Conservation (phyloP, 53 echinoderm and acorn worm species). For the Paelopatides confundens region DNA sequence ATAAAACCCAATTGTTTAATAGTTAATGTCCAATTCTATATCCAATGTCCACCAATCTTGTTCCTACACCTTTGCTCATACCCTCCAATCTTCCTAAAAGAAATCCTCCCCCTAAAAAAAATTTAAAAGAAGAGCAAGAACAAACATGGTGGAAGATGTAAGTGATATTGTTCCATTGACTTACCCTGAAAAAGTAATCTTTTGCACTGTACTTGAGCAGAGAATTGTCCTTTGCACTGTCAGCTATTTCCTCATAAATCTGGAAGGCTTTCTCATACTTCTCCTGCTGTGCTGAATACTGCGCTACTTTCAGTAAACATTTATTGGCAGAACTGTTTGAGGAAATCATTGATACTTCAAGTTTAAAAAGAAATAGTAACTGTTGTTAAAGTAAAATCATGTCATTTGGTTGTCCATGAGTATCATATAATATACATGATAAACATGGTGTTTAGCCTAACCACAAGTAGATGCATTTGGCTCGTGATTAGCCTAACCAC, state of each 20-base stretch:
- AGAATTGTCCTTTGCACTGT: slow-evolving; percentile 80
- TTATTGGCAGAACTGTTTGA: slow-evolving; percentile 91
- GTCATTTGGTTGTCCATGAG: background rate
- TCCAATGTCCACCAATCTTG: too few relatives aligned
- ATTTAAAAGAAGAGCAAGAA: too few relatives aligned
- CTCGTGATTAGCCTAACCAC: too few relatives aligned
- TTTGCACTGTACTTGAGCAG: slow-evolving; percentile 98
- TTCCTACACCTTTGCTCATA: too few relatives aligned
- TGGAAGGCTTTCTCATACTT: slow-evolving; percentile 86
- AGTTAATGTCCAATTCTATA: too few relatives aligned
- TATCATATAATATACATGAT: background rate
- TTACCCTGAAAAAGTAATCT: slow-evolving; percentile 98
- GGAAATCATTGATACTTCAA: background rate
- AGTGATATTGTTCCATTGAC: too few relatives aligned
- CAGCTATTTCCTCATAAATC: slow-evolving; percentile 91
- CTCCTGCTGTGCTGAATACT: slow-evolving; percentile 90
- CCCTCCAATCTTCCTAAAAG: too few relatives aligned
- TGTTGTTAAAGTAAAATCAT: background rate
- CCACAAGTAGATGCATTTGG: too few relatives aligned
- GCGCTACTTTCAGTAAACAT: slow-evolving; percentile 96
- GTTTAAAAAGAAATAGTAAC: background rate
- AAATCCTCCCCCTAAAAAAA: too few relatives aligned
- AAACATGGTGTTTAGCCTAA: too few relatives aligned
- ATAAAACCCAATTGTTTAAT: too few relatives aligned
- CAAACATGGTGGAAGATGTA: too few relatives aligned